Conservation (phyloP, 2,888 invertebrate genomes). For the Gymnosoma rotundatum region DNA sequence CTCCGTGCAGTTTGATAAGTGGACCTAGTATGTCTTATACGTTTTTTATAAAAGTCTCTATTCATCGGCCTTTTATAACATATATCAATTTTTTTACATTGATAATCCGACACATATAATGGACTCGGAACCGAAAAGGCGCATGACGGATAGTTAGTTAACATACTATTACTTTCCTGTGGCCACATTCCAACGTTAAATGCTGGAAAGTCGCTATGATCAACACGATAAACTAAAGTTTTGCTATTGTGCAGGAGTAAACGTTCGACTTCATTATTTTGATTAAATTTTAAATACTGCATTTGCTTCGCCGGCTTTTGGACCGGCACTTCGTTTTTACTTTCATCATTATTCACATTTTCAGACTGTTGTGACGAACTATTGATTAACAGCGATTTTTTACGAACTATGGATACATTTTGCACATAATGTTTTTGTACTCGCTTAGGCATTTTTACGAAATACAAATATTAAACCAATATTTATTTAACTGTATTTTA, state of each 20-base stretch:
- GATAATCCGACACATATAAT: constrained; percentile 68
- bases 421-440: background rate
- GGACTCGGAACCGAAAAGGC: constrained; percentile 70
- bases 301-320: constrained; percentile 12
- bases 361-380: background rate
- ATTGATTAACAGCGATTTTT: constrained; percentile 33
- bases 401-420: constrained; percentile 14
- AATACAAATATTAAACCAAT: background rate
- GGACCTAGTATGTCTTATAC: constrained; percentile 51
- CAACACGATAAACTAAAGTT: constrained; percentile 16
- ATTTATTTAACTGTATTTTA: too few species aligned
- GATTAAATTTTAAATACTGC: constrained; percentile 34
- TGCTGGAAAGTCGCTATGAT: constrained; percentile 66
- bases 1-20: constrained; percentile 68
- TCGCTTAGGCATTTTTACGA: constrained; percentile 55
- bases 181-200: constrained; percentile 70
- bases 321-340: background rate
- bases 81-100: constrained; percentile 70
- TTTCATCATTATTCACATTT: background rate
- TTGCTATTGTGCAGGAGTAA: constrained; percentile 43
- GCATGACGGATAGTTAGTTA: constrained; percentile 65
- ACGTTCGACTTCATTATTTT: constrained; percentile 61
- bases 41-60: constrained; percentile 49
- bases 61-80: constrained; percentile 72
- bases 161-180: constrained; percentile 49